These are phyloP conservation scores for Plebejus argus DNA, from an alignment of 2,888 invertebrate species.

Conservation along the genomic window DNA sequence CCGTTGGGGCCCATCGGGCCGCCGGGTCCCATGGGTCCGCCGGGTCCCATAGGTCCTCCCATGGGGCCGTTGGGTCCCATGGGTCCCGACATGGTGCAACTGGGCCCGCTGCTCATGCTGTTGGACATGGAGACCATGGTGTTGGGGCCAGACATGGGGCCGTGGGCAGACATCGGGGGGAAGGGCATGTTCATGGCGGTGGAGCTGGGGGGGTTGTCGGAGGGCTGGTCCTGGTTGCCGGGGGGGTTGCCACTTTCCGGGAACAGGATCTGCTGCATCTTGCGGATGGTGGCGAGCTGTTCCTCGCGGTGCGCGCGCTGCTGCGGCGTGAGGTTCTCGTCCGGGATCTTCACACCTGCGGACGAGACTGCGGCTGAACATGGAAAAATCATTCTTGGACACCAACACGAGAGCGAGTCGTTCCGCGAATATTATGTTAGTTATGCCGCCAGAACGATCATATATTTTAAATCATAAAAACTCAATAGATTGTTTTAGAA, in stretches of 20 bases:
- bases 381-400: conserved; percentile 41
- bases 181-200: conserved; percentile 69
- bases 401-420: conserved; percentile 33
- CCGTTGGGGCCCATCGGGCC: conserved; percentile 64
- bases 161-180: conserved; percentile 68
- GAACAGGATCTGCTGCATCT: conserved; percentile 96
- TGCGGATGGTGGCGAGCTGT: conserved; percentile 93
- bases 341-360: conserved; percentile 92
- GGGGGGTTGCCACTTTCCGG: conserved; percentile 84
- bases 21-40: conserved; percentile 67
- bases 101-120: conserved; percentile 70
- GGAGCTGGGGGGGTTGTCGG: conserved; percentile 69
- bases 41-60: conserved; percentile 58
- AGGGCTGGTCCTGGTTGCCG: conserved; percentile 62
- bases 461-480: too few relatives aligned
- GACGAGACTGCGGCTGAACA: conserved; percentile 46
- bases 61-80: conserved; percentile 63
- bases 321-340: conserved; percentile 97
- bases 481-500: too few relatives aligned
- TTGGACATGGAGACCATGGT: conserved; percentile 75
- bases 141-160: conserved; percentile 70
- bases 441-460: too few relatives aligned
- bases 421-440: not conserved
- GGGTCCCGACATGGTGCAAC: conserved; percentile 74
- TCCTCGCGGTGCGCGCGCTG: conserved; percentile 97